These are phyloP conservation scores for Battus philenor DNA, from an alignment of 1,140 invertebrate genomes.

Conservation along the genomic window DNA sequence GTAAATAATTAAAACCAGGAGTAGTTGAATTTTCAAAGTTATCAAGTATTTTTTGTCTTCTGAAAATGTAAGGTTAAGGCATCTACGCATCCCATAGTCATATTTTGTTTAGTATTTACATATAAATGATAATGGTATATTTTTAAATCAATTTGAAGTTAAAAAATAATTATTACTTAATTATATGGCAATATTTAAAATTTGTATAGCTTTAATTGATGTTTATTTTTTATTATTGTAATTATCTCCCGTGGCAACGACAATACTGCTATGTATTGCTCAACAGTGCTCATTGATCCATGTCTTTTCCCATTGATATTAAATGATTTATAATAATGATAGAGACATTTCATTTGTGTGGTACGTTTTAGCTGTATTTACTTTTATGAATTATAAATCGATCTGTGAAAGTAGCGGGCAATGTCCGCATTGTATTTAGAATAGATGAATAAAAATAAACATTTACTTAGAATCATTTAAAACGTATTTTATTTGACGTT, in stretches of 20 bases:
- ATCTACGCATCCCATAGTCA: no score
- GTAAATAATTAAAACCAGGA: no score
- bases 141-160: no score
- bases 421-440: conserved; percentile 51
- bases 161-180: no score
- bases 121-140: no score
- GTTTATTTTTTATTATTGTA: conserved; percentile 45
- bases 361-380: not conserved
- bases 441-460: conserved; percentile 66
- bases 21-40: no score
- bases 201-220: conserved; percentile 51
- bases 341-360: conserved; percentile 19
- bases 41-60: no score
- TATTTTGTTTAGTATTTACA: no score
- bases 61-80: no score
- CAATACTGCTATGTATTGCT: conserved; percentile 66
- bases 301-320: conserved; percentile 12
- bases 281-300: conserved; percentile 58
- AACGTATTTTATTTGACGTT: conserved; percentile 36
- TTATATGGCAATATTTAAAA: conserved; percentile 40
- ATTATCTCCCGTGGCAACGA: conserved; percentile 49
- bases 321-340: conserved; percentile 5
- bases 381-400: conserved; percentile 27
- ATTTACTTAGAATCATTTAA: conserved; percentile 57
- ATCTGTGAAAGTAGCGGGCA: conserved; percentile 49